Conservation (phyloP, 2,113 vertebrate genomes). For the Nesoenas mayeri region DNA sequence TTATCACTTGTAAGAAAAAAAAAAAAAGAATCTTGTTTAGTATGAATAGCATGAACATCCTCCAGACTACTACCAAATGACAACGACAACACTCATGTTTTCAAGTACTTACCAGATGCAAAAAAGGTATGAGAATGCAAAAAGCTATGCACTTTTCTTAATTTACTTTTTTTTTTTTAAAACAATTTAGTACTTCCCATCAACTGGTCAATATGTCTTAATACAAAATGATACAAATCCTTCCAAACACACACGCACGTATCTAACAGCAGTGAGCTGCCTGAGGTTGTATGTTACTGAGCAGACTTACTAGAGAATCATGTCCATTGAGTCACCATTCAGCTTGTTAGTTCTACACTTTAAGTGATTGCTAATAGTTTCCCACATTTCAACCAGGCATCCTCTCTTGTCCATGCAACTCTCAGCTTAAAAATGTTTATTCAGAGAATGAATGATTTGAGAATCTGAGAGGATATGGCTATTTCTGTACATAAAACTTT, state of each 20-base stretch:
- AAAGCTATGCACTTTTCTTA: background rate
- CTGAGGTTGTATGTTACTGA: background rate
- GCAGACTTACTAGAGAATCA: background rate
- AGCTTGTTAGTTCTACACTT: fast-evolving
- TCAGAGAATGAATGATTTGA: background rate
- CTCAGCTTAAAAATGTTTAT: background rate
- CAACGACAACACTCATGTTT: background rate
- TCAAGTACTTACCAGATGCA: background rate
- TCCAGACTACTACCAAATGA: background rate
- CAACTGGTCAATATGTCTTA: background rate
- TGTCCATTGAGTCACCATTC: fast-evolving
- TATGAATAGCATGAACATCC: background rate
- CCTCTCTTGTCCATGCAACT: background rate
- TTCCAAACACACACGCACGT: background rate
- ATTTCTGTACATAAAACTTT: background rate
- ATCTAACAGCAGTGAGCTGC: background rate
- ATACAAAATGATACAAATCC: background rate
- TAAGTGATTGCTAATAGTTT: background rate
- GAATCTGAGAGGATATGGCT: background rate
- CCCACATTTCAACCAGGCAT: background rate
- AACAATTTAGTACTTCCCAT: background rate
- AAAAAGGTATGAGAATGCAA: background rate
- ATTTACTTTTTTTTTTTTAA: background rate
- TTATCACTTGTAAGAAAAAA: background rate
- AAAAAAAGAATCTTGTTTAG: background rate